Conservation (phyloP, 2,888 invertebrate species). For the Rhogogaster chlorosoma region DNA sequence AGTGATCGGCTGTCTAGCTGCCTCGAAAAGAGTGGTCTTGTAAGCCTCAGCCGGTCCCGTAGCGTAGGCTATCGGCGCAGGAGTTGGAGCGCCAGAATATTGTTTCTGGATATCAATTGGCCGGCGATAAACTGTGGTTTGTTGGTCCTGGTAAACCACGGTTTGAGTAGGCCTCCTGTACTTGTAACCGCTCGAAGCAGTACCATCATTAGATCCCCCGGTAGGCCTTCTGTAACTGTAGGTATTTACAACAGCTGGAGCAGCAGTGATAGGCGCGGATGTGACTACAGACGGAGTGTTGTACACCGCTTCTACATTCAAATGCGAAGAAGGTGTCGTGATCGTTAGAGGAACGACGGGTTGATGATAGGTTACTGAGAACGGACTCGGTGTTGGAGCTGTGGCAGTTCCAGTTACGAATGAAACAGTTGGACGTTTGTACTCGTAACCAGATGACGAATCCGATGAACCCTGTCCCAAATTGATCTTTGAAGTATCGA, state of each 20-base stretch:
- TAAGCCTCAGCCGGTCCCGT: conserved; percentile 66
- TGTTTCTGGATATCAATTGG: conserved; percentile 54
- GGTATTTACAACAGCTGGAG: conserved; percentile 58
- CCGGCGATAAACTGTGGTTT: conserved; percentile 17
- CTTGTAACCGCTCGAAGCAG: conserved; percentile 29
- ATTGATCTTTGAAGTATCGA: conserved; percentile 61
- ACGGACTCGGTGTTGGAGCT: conserved; percentile 54
- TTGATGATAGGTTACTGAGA: conserved; percentile 37
- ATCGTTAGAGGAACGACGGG: conserved; percentile 53
- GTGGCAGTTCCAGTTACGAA: conserved; percentile 51
- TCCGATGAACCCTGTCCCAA: conserved; percentile 52
- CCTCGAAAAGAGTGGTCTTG: conserved; percentile 65
- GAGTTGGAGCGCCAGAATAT: conserved; percentile 59
- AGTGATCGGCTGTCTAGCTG: conserved; percentile 62
- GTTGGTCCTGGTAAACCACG: conserved; percentile 46
- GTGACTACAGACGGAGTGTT: conserved; percentile 61
- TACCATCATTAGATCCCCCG: conserved; percentile 47
- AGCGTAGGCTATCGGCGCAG: conserved; percentile 64
- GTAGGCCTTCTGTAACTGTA: conserved; percentile 58
- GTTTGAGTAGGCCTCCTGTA: conserved; percentile 50
- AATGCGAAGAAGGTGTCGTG: conserved; percentile 65
- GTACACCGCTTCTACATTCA: conserved; percentile 64
- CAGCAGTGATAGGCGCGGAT: conserved; percentile 57
- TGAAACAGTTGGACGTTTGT: conserved; percentile 44
- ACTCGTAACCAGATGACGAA: conserved; percentile 59